These are phyloP conservation scores for Eupeodes luniger DNA, from an alignment of 2,888 invertebrate species.

Conservation along the genomic window DNA sequence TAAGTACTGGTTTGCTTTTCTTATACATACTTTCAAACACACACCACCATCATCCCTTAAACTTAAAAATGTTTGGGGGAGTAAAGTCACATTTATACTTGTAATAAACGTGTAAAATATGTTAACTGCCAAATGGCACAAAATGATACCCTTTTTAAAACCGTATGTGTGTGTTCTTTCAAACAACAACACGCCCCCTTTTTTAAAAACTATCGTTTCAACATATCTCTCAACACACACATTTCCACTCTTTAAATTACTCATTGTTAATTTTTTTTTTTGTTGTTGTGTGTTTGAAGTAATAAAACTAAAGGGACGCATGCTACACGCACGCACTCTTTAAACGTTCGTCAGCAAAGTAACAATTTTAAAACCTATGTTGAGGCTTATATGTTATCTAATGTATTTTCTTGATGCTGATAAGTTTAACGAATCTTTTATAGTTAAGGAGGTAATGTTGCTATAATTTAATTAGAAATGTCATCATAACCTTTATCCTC, in stretches of 20 bases:
- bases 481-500: too few relatives aligned
- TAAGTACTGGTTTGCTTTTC: too few relatives aligned
- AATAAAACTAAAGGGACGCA: constrained; percentile 21
- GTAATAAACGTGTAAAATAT: constrained; percentile 26
- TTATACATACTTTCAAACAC: too few relatives aligned
- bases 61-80: too few relatives aligned
- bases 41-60: too few relatives aligned
- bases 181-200: constrained; percentile 54
- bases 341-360: constrained; percentile 19
- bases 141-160: constrained; percentile 46
- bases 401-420: constrained; percentile 38
- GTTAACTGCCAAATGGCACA: constrained; percentile 45
- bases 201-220: constrained; percentile 40
- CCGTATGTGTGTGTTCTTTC: constrained; percentile 42
- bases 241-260: constrained; percentile 9
- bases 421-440: constrained; percentile 20
- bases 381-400: constrained; percentile 54
- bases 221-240: background rate
- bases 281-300: background rate
- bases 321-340: background rate
- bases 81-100: background rate
- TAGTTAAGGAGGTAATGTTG: background rate
- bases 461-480: background rate
- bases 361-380: constrained; percentile 29
- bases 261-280: constrained; percentile 14